Evolutionary conservation across 2,888 invertebrate genomes (phyloP).

Genomic region (Oligia fasciuncula): DNA sequence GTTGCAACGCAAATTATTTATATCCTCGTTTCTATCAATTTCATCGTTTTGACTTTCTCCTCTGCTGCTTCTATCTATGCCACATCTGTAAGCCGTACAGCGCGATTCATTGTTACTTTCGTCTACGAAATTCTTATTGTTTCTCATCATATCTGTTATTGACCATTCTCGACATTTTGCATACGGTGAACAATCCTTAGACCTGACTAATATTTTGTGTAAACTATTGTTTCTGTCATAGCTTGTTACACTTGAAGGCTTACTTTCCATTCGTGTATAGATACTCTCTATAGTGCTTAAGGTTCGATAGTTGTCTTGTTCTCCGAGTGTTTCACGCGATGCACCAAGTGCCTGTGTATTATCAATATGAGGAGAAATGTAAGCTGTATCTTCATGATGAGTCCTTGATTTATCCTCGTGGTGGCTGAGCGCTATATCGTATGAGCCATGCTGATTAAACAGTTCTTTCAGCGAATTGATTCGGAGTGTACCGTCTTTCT

Average conservation of each 20-base stretch:
- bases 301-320: neutral
- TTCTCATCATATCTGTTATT: neutral
- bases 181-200: neutral
- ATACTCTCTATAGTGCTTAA: conserved; percentile 28
- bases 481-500: neutral
- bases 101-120: conserved; percentile 2
- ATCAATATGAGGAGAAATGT: conserved; percentile 14
- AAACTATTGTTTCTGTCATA: neutral
- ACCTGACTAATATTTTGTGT: neutral
- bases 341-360: neutral
- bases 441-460: conserved; percentile 29
- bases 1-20: conserved; percentile 41
- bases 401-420: conserved; percentile 39
- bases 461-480: conserved; percentile 39
- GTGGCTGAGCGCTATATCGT: conserved; percentile 42
- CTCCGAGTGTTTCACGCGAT: neutral
- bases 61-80: conserved; percentile 9
- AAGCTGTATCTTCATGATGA: conserved; percentile 46
- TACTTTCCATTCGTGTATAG: conserved; percentile 32
- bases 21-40: conserved; percentile 18
- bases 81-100: conserved; percentile 24
- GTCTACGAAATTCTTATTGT: neutral
- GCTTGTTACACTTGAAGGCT: neutral
- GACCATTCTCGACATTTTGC: conserved; percentile 6
- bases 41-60: conserved; percentile 10